Conservation (phyloP, 2,113 vertebrate genomes). For the Bos taurus region ARS-UCD2.0 NC_037351.1:8805501-8806000, state of each 20-base stretch:
- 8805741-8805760: background rate
- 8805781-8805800: background rate
- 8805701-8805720: background rate
- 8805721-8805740: background rate
- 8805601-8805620: background rate
- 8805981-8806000: background rate
- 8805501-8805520: background rate
- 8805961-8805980: background rate
- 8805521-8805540: background rate
- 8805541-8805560: background rate
- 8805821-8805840: background rate
- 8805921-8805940: background rate
- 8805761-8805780: background rate
- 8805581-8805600: background rate
- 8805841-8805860: background rate
- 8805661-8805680: background rate
- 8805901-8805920: background rate
- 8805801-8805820: background rate
- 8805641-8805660: background rate
- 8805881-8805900: background rate
- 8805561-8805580: background rate
- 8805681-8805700: background rate
- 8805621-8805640: background rate
- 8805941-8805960: background rate
- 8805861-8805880: background rate